These are phyloP conservation scores for Scytalopus superciliaris DNA, from an alignment of 2,113 vertebrate species.

Conservation along the genomic window DNA sequence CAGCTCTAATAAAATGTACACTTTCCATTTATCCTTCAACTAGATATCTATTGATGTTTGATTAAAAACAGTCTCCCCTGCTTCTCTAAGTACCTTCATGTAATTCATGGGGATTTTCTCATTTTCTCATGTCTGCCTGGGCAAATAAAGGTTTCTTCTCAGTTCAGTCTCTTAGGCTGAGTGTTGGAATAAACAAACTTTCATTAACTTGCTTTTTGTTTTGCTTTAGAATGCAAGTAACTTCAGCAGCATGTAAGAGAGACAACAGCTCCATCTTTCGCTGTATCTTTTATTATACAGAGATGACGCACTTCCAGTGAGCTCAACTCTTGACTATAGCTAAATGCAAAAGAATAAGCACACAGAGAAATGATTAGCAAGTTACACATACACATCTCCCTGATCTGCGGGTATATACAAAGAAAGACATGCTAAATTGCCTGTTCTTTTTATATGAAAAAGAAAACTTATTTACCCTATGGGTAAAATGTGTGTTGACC, in stretches of 20 bases:
- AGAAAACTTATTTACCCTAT: not conserved
- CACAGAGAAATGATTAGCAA: not conserved
- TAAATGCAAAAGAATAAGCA: not conserved
- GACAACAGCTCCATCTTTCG: not conserved
- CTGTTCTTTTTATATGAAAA: not conserved
- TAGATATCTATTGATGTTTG: constrained; percentile 59
- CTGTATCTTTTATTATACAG: not conserved
- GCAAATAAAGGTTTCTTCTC: constrained; percentile 50
- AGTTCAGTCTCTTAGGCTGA: not conserved
- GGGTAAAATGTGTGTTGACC: constrained; percentile 3
- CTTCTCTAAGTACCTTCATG: constrained; percentile 32
- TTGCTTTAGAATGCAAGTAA: constrained; percentile 11
- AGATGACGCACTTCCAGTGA: not conserved
- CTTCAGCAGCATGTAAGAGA: constrained; percentile 18
- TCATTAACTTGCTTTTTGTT: constrained; percentile 32
- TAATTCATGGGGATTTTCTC: constrained; percentile 59
- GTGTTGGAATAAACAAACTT: constrained; percentile 30
- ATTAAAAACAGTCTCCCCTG: constrained; percentile 42
- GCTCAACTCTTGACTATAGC: not conserved
- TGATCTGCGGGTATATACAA: not conserved
- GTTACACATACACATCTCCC: not conserved
- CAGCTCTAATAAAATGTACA: constrained; percentile 30
- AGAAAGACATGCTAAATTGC: not conserved
- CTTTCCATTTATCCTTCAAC: constrained; percentile 42
- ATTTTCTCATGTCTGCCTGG: constrained; percentile 50